phyloP scores from a whole-genome alignment of 2,888 invertebrate genomes.

The Synanthedon tipuliformis region DNA sequence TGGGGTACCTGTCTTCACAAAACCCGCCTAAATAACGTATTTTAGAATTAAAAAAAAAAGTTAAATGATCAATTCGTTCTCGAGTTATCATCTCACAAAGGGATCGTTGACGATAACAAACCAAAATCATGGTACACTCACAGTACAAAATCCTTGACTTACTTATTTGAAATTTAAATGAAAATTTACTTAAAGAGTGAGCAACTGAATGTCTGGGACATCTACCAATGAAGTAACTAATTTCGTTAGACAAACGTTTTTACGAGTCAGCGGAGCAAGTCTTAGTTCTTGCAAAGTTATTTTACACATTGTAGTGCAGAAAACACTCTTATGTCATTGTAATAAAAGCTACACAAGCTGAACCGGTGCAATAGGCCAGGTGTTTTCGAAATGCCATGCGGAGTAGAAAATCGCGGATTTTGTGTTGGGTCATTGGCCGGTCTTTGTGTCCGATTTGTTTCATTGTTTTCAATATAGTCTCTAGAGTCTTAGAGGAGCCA shows the following conservation, averaged over 20 bases:
- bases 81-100: too few relatives aligned
- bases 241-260: constrained; percentile 39
- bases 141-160: too few relatives aligned
- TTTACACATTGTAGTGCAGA: constrained; percentile 4
- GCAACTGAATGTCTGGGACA: constrained; percentile 20
- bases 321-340: constrained; percentile 16
- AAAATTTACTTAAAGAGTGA: constrained; percentile 7
- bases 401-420: constrained; percentile 58
- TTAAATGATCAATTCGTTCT: too few relatives aligned
- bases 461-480: background rate
- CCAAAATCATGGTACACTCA: too few relatives aligned
- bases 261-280: constrained; percentile 32
- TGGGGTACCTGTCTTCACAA: too few relatives aligned
- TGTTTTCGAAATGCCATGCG: constrained; percentile 50
- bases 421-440: constrained; percentile 50
- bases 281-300: constrained; percentile 6
- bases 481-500: too few relatives aligned
- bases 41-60: too few relatives aligned
- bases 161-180: background rate
- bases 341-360: constrained; percentile 17
- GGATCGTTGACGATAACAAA: too few relatives aligned
- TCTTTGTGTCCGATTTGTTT: constrained; percentile 42
- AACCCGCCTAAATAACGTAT: too few relatives aligned
- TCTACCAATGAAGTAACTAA: constrained; percentile 25
- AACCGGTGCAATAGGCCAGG: constrained; percentile 21